These are phyloP conservation scores for Amiota minor DNA, from an alignment of 2,888 invertebrate species.

Conservation along the genomic window DNA sequence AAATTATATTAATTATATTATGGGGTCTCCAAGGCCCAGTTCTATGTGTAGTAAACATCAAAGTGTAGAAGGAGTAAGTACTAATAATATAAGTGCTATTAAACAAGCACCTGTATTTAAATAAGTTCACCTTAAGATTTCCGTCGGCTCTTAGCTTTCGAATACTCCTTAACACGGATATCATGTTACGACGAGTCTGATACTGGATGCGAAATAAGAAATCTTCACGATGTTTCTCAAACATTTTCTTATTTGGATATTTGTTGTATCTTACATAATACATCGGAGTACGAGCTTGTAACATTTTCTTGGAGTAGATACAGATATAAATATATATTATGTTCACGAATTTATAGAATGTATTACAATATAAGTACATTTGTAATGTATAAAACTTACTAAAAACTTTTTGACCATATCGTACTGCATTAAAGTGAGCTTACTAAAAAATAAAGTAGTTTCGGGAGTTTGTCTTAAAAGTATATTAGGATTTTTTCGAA, in stretches of 20 bases:
- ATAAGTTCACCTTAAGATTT: conserved; percentile 52
- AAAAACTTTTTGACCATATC: conserved; percentile 56
- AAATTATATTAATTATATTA: no score
- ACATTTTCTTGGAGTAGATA: conserved; percentile 65
- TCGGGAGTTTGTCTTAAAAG: conserved; percentile 57
- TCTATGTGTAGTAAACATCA: no score
- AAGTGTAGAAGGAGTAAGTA: no score
- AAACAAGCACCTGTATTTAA: no score
- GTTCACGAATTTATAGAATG: not conserved
- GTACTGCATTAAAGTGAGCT: conserved; percentile 56
- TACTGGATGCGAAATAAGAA: conserved; percentile 64
- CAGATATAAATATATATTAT: not conserved
- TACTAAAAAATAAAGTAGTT: conserved; percentile 52
- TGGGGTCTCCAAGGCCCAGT: no score
- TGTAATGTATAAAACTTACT: conserved; percentile 49
- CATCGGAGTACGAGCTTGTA: conserved; percentile 66
- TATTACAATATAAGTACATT: not conserved
- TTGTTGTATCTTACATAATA: conserved; percentile 61
- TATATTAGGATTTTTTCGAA: conserved; percentile 57
- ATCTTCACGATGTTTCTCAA: conserved; percentile 53
- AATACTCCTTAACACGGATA: conserved; percentile 57
- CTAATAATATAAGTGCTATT: no score
- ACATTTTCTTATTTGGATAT: conserved; percentile 53
- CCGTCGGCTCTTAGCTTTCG: conserved; percentile 52
- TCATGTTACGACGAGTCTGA: conserved; percentile 67